Base-by-base conservation (phyloP, 2,888 invertebrate species). In the Oligia latruncula region DNA sequence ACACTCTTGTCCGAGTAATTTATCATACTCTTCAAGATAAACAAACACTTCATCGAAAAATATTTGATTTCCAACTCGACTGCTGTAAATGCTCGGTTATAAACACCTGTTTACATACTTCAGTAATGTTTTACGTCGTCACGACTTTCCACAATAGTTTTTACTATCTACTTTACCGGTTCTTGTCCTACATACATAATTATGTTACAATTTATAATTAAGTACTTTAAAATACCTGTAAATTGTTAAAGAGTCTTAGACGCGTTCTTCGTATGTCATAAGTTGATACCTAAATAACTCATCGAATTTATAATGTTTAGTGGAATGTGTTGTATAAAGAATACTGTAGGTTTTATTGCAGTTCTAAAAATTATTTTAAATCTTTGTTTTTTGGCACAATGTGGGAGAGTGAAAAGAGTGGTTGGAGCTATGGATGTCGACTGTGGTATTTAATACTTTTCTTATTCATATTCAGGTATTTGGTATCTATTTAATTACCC, bases 391-490 rank as follows among this genome's bases (percentile, higher is more conserved):
- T 90, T 85, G 23, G 77, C 82, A 74, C 73, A 75, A 55, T 88
- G 85, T 86, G 88, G 92, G 65, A 94, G 96, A 91, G 91, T 95
- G 49, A 96, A 95, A 89, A 92, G 96, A 90, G 94, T 96, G 67
- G 90, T 96, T 76, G 94, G 93, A 60, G 96, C 95, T 58, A 78
- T 80, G 58, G 92, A 93, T 83, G 93, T 96, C 13, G 81, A 90
- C 76, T 96, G 95, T 89, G 96, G 96, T 96, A 96, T 29, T 29
- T 82, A 64, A 13, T 43, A 71, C 76, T 87, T 82, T 71, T 52
- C 79, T 74, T 78, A 67, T 73, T 35, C 4, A 29, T 81, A 29
- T n/a, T 65, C 40, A 68, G 40, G n/a, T 81, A 49, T 81, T 62
- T 68, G 40, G 35, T 68, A 49, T 65, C 52, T 40, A 15, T 15